phyloP scores from a whole-genome alignment of 2,113 vertebrate species.

The Tychaedon coryphoeus region DNA sequence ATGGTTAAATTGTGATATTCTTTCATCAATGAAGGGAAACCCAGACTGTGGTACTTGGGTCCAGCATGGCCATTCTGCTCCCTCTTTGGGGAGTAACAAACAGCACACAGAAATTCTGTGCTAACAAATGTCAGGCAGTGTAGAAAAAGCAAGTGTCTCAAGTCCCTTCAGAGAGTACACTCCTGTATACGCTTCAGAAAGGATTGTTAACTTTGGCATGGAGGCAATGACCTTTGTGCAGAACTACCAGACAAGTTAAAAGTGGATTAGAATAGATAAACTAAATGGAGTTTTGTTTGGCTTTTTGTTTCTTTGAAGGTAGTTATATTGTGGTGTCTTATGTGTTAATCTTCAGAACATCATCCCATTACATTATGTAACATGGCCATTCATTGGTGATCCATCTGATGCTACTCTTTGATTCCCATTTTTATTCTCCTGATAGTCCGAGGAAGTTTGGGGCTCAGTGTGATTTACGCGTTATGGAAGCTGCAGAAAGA shows the following conservation, averaged over 20 bases:
- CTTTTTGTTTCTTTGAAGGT: background rate
- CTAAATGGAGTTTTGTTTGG: background rate
- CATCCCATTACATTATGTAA: background rate
- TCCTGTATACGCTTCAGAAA: accelerated
- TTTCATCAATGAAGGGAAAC: background rate
- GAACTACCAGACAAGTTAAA: background rate
- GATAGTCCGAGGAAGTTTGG: constrained; percentile 85
- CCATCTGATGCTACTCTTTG: background rate
- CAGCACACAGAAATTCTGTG: background rate
- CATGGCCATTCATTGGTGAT: background rate
- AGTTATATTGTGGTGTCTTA: background rate
- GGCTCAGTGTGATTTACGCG: constrained; percentile 77
- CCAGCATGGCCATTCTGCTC: background rate
- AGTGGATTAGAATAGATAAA: background rate
- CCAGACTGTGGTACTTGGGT: background rate
- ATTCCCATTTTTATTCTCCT: background rate
- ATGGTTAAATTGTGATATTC: background rate
- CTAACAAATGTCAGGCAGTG: background rate
- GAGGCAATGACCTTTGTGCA: background rate
- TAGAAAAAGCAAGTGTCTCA: background rate
- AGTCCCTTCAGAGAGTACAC: background rate
- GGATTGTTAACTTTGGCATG: background rate
- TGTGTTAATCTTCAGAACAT: background rate
- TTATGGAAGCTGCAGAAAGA: constrained; percentile 89
- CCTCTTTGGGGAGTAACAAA: background rate